Conservation (phyloP, 2,888 invertebrate species). For the Pegoplata infirma region DNA sequence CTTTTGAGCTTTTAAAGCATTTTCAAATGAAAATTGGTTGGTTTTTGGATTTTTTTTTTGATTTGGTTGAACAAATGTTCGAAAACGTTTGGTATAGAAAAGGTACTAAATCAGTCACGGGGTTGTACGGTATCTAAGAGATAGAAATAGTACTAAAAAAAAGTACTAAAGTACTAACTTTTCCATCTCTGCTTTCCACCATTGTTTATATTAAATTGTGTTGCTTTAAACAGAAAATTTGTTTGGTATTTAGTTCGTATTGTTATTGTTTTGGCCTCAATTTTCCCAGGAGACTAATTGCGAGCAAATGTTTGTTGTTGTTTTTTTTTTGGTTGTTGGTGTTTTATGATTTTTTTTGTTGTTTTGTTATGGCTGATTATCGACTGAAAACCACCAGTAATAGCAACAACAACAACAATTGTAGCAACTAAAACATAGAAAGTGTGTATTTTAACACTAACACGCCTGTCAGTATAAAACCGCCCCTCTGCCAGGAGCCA, state of each 20-base stretch:
- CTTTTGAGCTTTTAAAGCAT: too few species aligned
- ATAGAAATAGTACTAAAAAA: too few species aligned
- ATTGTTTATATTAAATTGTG: too few species aligned
- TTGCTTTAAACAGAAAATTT: slow-evolving; percentile 16
- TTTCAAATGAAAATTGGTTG: too few species aligned
- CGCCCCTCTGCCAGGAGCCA: neutral
- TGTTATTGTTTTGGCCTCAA: slow-evolving; percentile 24
- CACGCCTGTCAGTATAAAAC: slow-evolving; percentile 23
- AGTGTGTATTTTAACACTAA: slow-evolving; percentile 43
- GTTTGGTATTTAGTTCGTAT: neutral
- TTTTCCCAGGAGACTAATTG: slow-evolving; percentile 53
- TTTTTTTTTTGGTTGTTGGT: slow-evolving; percentile 16
- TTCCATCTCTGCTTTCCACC: too few species aligned
- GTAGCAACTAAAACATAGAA: neutral
- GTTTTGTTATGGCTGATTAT: slow-evolving; percentile 43
- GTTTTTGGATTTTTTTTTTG: neutral
- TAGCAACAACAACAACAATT: slow-evolving; percentile 10
- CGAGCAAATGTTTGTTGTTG: slow-evolving; percentile 53
- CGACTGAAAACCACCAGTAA: slow-evolving; percentile 49
- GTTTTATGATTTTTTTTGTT: neutral
- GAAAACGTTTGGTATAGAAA: too few species aligned
- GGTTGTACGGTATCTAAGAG: too few species aligned
- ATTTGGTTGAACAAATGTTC: neutral
- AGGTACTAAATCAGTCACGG: too few species aligned
- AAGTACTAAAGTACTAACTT: too few species aligned